phyloP scores from a whole-genome alignment of 2,113 vertebrate species.

The Melanocharis versteri region DNA sequence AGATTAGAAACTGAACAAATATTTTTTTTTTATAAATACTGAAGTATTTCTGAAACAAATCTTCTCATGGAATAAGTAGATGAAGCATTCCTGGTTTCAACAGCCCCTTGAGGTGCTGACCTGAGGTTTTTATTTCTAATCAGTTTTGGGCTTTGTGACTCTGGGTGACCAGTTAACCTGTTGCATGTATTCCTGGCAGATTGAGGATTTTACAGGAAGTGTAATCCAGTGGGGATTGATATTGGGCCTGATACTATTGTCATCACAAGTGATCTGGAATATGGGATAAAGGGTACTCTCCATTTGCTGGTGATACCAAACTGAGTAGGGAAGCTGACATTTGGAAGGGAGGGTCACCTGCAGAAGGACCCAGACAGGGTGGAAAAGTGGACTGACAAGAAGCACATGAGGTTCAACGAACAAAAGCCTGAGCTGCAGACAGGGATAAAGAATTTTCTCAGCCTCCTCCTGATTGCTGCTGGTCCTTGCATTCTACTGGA shows the following conservation, averaged over 20 bases:
- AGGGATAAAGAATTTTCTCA: fast-evolving
- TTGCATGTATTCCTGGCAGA: neutral
- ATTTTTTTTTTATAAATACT: neutral
- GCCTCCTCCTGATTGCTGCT: neutral
- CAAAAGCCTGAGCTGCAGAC: neutral
- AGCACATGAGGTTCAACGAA: neutral
- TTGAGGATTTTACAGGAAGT: neutral
- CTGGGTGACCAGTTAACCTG: neutral
- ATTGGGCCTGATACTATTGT: neutral
- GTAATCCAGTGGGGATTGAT: neutral
- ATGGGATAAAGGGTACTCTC: neutral
- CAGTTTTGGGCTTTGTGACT: neutral
- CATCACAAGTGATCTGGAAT: no score
- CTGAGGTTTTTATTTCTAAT: neutral
- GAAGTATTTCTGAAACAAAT: neutral
- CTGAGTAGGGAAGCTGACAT: fast-evolving
- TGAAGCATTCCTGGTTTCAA: neutral
- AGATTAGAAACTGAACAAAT: neutral
- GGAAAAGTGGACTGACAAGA: no score
- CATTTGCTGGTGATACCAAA: neutral
- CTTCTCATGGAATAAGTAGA: neutral
- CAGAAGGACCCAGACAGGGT: neutral
- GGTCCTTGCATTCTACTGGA: neutral
- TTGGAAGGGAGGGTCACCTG: neutral
- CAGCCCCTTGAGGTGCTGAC: neutral